These are phyloP conservation scores for Druon quercuslanigerum DNA, from an alignment of 1,140 invertebrate species.

Conservation along the genomic window DNA sequence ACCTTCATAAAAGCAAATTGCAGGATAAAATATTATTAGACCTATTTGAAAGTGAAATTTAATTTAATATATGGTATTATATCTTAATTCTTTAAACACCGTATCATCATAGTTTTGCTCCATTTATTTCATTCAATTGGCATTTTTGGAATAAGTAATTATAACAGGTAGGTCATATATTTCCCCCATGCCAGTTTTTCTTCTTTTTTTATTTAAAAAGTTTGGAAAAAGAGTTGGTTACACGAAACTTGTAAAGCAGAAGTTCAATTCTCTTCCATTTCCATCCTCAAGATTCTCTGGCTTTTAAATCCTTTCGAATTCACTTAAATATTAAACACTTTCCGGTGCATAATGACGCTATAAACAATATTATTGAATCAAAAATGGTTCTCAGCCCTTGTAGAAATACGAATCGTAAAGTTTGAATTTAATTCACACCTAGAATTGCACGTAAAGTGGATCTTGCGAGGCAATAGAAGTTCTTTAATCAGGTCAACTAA, in stretches of 20 bases:
- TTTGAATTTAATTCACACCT: slow-evolving; percentile 20
- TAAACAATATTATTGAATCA: not conserved
- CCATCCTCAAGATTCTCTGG: not conserved
- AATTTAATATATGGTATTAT: not conserved
- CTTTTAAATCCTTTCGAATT: slow-evolving; percentile 6
- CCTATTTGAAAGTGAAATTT: slow-evolving; percentile 2
- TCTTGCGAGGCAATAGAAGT: slow-evolving; percentile 8
- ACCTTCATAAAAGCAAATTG: not conserved
- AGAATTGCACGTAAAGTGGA: slow-evolving; percentile 7
- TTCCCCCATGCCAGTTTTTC: not conserved
- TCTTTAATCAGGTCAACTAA: slow-evolving; percentile 20
- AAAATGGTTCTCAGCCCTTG: not conserved
- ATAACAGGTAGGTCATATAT: too few species aligned
- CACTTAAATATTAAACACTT: slow-evolving; percentile 19
- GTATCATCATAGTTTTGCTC: not conserved
- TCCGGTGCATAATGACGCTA: not conserved
- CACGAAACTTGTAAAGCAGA: not conserved
- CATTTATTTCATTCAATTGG: not conserved
- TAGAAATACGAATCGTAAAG: not conserved
- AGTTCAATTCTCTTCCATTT: slow-evolving; percentile 17
- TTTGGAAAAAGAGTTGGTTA: not conserved
- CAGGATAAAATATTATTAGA: not conserved
- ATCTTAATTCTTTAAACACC: not conserved
- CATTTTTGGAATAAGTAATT: too few species aligned
- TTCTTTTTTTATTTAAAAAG: not conserved